These are phyloP conservation scores for Galeruca laticollis DNA, from an alignment of 2,888 invertebrate genomes.

Conservation along the genomic window DNA sequence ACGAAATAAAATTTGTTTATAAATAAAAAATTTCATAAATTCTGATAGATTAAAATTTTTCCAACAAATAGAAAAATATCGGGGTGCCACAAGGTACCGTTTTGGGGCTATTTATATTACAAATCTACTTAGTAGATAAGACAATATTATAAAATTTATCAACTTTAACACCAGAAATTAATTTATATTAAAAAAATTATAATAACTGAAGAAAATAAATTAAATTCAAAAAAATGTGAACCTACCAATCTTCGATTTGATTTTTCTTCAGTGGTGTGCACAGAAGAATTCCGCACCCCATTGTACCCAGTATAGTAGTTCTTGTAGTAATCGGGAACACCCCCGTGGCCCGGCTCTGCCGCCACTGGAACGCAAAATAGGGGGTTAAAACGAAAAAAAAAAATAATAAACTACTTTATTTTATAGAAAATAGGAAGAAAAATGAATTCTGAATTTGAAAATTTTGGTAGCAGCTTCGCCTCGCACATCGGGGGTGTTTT, in stretches of 20 bases:
- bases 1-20: no score
- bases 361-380: conserved; percentile 78
- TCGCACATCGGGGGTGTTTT: conserved; percentile 66
- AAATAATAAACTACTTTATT: conserved; percentile 32
- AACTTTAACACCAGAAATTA: no score
- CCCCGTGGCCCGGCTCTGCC: conserved; percentile 82
- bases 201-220: conserved; percentile 7
- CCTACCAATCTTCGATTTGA: conserved; percentile 79
- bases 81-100: no score
- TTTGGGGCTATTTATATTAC: no score
- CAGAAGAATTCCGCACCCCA: conserved; percentile 69
- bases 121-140: no score
- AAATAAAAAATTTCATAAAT: no score
- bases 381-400: conserved; percentile 47
- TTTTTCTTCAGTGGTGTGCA: conserved; percentile 74
- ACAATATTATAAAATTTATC: no score
- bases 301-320: conserved; percentile 81
- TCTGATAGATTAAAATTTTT: no score
- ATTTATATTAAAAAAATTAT: no score
- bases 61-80: no score
- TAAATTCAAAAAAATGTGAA: conserved; percentile 53
- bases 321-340: conserved; percentile 90
- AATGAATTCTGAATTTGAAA: conserved; percentile 40
- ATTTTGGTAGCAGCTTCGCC: conserved; percentile 65
- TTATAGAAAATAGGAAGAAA: conserved; percentile 34